Percentiles rank a stretch among this genome's conserved stretches.
Conservation (phyloP, 2,797 vertebrate genomes). For the Caiman crocodilus region DNA sequence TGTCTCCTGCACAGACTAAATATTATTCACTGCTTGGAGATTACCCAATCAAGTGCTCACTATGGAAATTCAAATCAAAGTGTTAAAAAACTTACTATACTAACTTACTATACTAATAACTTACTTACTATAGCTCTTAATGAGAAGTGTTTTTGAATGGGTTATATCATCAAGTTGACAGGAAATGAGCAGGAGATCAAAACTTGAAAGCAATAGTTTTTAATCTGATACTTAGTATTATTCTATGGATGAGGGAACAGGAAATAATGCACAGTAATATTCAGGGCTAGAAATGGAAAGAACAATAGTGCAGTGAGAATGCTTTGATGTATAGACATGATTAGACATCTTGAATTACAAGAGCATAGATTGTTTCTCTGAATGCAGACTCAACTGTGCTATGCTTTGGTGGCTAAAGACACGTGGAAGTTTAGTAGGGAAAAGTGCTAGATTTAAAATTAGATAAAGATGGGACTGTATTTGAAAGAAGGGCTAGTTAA, state of each 20-base stretch:
- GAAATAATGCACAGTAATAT: conserved; percentile 26
- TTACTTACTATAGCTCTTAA: conserved; percentile 52
- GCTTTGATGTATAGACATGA: background rate
- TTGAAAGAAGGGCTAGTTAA: background rate
- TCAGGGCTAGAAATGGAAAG: background rate
- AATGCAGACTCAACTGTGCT: background rate
- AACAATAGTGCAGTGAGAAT: background rate
- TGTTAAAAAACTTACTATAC: conserved; percentile 51
- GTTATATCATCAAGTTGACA: conserved; percentile 59
- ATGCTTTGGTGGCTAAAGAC: background rate
- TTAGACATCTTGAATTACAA: background rate
- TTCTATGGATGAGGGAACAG: background rate
- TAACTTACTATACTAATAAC: no score
- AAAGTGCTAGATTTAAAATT: background rate
- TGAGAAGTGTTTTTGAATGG: conserved; percentile 67
- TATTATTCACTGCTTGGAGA: background rate
- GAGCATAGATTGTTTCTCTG: background rate
- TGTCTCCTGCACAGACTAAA: conserved; percentile 1
- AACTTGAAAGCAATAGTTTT: conserved; percentile 64
- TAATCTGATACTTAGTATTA: conserved; percentile 65
- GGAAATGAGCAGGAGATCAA: conserved; percentile 73
- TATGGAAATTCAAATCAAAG: conserved; percentile 63
- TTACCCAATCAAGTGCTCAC: conserved; percentile 39
- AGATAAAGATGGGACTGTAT: background rate
- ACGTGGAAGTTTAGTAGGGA: background rate